Evolutionary conservation across 2,113 vertebrate species (phyloP), one percentile per base, ranked within the genome.

Genomic region (Callopanchax toddi): DNA sequence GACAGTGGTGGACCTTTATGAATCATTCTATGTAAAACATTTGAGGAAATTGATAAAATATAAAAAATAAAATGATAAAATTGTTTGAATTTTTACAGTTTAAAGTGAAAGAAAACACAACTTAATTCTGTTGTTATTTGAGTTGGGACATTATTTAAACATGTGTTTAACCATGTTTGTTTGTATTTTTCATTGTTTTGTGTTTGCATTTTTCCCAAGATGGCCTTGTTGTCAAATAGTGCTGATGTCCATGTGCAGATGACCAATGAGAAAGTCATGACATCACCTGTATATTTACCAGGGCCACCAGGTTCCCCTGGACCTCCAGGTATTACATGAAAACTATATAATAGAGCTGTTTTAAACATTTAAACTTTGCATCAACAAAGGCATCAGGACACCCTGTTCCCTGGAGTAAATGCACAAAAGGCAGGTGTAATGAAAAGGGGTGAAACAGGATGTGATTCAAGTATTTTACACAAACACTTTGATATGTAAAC

Each of bases 301-400:
- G 96, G 96, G 2, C 94, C 96, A 32, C 93, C 93, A 22, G 97
- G 96, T 45, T 91, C 92, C 54, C 94, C 95, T 18, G 97, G 97
- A 22, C 94, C 92, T 39, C 93, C 94, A 67, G 97, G 97, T 98
- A 88, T 94, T 86, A 25, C 9, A 11, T 40, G 39, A 12, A 40
- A 40, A 40, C 39, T 40, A 17, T 17, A 15, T 4, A 29, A 29
- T 29, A 29, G 26, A 29, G 26, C 7, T 29, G 26, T 29, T 29
- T 29, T 5, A 32, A 32, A 32, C 3, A 32, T 32, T 32, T 32
- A 32, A 32, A 8, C 29, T 1, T 32, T 9, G 10, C 26, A 7
- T 32, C 29, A 32, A 32, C 10, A 32, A 32, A 32, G 29, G 6
- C 6, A 7, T 32, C 29, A 8, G 29, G 10, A 32, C 6, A 9